Conservation (phyloP, 2,888 invertebrate genomes). For the Steinernema carpocapsae region DNA sequence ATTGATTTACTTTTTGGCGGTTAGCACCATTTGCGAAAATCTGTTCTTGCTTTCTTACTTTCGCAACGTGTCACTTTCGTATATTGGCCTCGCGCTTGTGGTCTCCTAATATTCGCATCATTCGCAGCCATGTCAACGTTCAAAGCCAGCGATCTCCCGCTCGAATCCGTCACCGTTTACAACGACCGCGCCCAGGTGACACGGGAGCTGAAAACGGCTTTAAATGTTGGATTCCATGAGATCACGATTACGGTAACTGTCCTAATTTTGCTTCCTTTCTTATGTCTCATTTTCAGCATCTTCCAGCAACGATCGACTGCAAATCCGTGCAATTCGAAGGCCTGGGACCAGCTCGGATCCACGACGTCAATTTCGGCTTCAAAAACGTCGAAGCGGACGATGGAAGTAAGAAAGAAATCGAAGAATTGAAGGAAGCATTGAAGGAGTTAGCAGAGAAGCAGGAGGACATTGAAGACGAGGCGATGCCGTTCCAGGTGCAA, state of each 20-base stretch:
- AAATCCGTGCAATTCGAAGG: conserved; percentile 62
- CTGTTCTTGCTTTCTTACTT: no score
- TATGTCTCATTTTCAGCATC: no score
- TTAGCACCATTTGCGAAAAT: no score
- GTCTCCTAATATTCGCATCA: no score
- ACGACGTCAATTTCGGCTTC: conserved; percentile 53
- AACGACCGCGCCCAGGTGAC: conserved; percentile 61
- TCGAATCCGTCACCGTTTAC: conserved; percentile 58
- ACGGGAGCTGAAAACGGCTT: conserved; percentile 49
- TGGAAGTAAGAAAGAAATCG: not conserved
- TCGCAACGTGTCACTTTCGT: no score
- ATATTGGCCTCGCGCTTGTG: no score
- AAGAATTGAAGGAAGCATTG: not conserved
- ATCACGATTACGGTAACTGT: conserved; percentile 54
- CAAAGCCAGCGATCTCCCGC: conserved; percentile 55
- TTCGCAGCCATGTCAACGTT: no score
- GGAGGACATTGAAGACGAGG: conserved; percentile 38
- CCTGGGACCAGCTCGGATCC: conserved; percentile 51
- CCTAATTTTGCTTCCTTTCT: not conserved
- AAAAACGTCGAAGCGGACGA: conserved; percentile 17
- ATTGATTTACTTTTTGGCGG: no score
- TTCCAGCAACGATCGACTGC: conserved; percentile 42
- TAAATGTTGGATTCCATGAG: conserved; percentile 56
- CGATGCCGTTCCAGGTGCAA: conserved; percentile 28
- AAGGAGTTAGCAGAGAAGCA: conserved; percentile 36